A percentile compares a stretch with the other conserved stretches of the same genome.
Conservation (phyloP, 2,113 vertebrate genomes). For the Hystrix brachyura region DNA sequence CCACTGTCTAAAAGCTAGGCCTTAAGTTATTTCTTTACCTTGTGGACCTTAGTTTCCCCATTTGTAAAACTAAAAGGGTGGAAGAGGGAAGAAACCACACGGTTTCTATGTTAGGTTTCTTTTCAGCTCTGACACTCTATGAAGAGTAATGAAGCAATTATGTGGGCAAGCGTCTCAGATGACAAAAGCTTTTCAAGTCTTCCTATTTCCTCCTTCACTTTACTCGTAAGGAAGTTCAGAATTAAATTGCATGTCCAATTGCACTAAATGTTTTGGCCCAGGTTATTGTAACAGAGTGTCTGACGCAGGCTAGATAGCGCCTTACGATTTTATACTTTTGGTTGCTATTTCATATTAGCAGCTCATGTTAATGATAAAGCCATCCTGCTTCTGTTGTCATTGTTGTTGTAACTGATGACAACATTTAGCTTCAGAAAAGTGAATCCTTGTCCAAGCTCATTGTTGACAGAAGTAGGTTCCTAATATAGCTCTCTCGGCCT, state of each 20-base stretch:
- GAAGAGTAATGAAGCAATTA: conserved; percentile 55
- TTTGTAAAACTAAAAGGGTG: neutral
- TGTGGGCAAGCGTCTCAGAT: conserved; percentile 49
- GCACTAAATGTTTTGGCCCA: neutral
- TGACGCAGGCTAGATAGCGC: too few relatives aligned
- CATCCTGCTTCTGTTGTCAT: neutral
- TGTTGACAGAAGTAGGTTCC: neutral
- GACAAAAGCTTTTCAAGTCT: conserved; percentile 22
- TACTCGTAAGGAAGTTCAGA: conserved; percentile 38
- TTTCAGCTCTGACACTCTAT: neutral
- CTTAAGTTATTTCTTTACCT: neutral
- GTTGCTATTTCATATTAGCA: neutral
- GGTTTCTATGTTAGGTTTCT: neutral
- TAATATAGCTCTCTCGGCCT: neutral
- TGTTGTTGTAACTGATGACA: neutral
- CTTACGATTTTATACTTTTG: neutral
- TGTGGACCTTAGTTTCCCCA: neutral
- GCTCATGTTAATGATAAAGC: fast-evolving
- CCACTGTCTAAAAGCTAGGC: neutral
- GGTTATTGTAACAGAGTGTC: neutral
- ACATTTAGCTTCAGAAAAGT: neutral
- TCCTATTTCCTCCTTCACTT: conserved; percentile 51
- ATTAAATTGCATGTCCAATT: conserved; percentile 29
- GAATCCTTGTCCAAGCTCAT: neutral
- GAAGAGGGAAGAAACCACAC: neutral